These are phyloP conservation scores for Agrochola macilenta DNA, from an alignment of 2,888 invertebrate species.

Conservation along the genomic window DNA sequence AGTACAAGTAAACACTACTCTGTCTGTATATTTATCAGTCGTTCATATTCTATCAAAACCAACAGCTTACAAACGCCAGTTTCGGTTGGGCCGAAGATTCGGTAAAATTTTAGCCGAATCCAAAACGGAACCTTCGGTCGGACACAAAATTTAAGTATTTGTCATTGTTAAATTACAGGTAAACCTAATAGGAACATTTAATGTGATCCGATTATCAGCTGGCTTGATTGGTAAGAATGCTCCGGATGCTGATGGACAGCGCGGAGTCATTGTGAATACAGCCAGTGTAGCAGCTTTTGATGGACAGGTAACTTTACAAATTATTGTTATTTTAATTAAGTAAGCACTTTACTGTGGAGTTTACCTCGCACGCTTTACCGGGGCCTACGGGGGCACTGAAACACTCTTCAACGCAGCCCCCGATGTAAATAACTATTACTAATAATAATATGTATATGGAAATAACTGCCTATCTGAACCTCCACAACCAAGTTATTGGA, in stretches of 20 bases:
- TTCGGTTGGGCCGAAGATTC: no score
- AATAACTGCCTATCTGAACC: neutral
- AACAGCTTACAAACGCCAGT: no score
- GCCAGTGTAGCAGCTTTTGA: conserved; percentile 99
- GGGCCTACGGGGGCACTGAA: no score
- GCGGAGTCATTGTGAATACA: conserved; percentile 98
- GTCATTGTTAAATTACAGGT: conserved; percentile 90
- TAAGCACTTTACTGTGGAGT: neutral
- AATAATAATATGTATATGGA: no score
- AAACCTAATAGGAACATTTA: conserved; percentile 98
- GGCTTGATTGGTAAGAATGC: conserved; percentile 96
- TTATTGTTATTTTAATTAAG: neutral
- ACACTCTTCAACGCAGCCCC: no score
- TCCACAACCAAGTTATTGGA: neutral
- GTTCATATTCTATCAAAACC: no score
- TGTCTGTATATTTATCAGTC: no score
- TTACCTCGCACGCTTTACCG: no score
- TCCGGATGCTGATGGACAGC: conserved; percentile 95
- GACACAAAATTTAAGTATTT: neutral
- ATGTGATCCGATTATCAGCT: conserved; percentile 96
- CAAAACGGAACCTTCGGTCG: no score
- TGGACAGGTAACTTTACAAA: conserved; percentile 90
- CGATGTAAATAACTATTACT: no score
- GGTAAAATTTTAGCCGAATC: no score
- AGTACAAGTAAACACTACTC: no score